Evolutionary conservation across 2,888 invertebrate species (phyloP), one percentile per base, ranked within the genome.

Genomic region (Phalangium opilio): DNA sequence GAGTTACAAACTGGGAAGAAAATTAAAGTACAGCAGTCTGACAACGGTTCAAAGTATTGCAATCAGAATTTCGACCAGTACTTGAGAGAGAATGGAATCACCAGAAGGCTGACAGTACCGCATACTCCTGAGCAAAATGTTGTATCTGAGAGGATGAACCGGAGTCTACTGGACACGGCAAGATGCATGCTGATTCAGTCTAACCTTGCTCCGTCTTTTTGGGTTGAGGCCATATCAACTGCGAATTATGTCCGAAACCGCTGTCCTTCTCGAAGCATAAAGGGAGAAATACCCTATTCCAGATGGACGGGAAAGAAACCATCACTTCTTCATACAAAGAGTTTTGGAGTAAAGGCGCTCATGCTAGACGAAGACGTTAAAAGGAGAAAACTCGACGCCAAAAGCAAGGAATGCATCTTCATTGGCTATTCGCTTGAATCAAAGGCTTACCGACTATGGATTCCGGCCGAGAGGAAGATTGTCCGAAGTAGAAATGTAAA

Each of bases 201-300:
- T 7, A 43, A 39, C 12, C 18, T 54, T 21, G 41, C 48, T 2
- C 43, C 44, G 15, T 14, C n/a, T 2, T 53, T 21, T 27, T 53
- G 53, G 53, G 53, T 47, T 19, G 47, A 51, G 39, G 53, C 51
- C 8, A 18, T 50, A 2, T 17, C 21, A 8, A 54, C 52, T 10
- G 52, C 52, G 34, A 52, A 35, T 1, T 53, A 53, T 35, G 3
- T 54, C 11, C 19, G 43, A 4, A 50, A 49, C 33, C 35, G 48
- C n/a, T 42, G 14, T 19, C 45, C 50, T 2, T 47, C 27, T 11
- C 41, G 42, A 19, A 34, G 39, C 3, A 35, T 42, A 7, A 17
- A 40, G 7, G 21, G 27, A 5, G 27, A 33, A 5, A 43, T 32
- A 14, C 43, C 43, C 17, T 15, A 11, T 17, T 15, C 21, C 5